A percentile compares a stretch with the other conserved stretches of the same genome.
phyloP scores from a whole-genome alignment of 2,797 vertebrate species.

The Hypotaenidia okinawae region DNA sequence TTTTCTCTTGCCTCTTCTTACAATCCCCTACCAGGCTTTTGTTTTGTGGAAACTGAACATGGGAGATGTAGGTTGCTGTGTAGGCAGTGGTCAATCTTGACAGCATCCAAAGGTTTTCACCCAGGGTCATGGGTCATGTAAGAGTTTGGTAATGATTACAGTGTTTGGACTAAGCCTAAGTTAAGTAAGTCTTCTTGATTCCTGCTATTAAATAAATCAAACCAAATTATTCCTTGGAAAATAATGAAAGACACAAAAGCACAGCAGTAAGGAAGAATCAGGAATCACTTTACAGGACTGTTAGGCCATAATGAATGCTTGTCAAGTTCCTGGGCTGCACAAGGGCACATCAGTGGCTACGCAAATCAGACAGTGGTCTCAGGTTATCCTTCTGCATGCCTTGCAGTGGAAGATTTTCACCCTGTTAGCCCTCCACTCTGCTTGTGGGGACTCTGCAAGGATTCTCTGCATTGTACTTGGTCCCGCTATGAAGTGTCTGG shows the following conservation, averaged over 20 bases:
- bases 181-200: neutral
- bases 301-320: neutral
- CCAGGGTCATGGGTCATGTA: neutral
- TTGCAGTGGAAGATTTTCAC: neutral
- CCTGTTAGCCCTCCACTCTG: neutral
- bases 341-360: rapidly evolving
- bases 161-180: neutral
- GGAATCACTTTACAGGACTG: rapidly evolving
- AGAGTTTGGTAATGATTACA: neutral
- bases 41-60: neutral
- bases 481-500: neutral
- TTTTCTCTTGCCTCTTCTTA: neutral
- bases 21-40: neutral
- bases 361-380: neutral
- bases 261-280: neutral
- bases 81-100: neutral
- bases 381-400: neutral
- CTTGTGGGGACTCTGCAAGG: neutral
- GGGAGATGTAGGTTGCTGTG: neutral
- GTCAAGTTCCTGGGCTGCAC: neutral
- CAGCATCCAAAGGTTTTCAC: neutral
- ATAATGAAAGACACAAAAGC: neutral
- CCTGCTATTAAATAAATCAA: neutral
- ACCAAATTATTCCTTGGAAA: neutral
- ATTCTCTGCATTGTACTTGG: neutral